Evolutionary conservation across 2,888 invertebrate species (phyloP).

Genomic region (Orthosia incerta): DNA sequence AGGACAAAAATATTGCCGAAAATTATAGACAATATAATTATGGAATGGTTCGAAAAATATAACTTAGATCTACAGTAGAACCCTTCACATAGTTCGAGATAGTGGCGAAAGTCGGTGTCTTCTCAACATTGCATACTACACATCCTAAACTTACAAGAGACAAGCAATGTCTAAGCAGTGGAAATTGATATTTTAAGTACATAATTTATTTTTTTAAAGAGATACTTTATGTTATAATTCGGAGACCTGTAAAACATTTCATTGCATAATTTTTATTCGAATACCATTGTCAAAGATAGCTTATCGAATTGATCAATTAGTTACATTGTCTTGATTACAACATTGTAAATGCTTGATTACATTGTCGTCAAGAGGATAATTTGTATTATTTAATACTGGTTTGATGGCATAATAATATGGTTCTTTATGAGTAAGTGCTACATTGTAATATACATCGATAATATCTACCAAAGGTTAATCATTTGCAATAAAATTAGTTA

Average conservation of each 20-base stretch:
- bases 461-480: not conserved
- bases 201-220: not conserved
- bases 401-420: not conserved
- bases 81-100: too few species aligned
- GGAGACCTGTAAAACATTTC: not conserved
- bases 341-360: conserved; percentile 42
- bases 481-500: not conserved
- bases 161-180: too few species aligned
- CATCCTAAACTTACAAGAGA: too few species aligned
- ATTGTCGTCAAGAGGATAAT: conserved; percentile 46
- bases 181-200: not conserved
- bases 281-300: conserved; percentile 47
- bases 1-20: too few species aligned
- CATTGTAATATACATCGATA: not conserved
- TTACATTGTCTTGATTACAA: conserved; percentile 33
- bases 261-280: not conserved
- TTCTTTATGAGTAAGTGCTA: not conserved
- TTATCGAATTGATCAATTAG: conserved; percentile 54
- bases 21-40: too few species aligned
- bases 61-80: too few species aligned
- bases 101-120: too few species aligned
- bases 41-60: too few species aligned
- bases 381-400: not conserved
- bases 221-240: not conserved
- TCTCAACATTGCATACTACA: too few species aligned